These are phyloP conservation scores for Cepaea hortensis DNA, from an alignment of 2,888 invertebrate species.

Conservation along the genomic window DNA sequence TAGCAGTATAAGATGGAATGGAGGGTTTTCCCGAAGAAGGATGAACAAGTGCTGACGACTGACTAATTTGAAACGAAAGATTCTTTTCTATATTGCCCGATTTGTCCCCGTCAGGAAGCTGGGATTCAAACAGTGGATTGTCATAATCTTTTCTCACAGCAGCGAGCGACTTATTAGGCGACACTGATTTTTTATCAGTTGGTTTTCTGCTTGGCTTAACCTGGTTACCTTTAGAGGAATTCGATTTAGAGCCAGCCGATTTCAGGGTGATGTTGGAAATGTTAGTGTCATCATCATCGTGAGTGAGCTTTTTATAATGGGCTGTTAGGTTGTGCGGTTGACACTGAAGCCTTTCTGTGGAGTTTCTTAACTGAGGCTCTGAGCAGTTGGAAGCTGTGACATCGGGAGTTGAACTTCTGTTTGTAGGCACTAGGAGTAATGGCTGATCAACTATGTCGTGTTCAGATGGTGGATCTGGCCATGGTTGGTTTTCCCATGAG, in stretches of 20 bases:
- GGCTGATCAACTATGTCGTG: conserved; percentile 24
- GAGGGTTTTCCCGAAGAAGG: neutral
- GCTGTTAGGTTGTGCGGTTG: conserved; percentile 26
- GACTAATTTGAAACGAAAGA: conserved; percentile 8
- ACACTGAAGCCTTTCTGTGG: conserved; percentile 40
- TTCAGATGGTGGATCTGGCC: conserved; percentile 47
- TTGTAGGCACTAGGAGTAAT: neutral
- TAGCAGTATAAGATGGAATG: conserved; percentile 20
- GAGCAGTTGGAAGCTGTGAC: neutral
- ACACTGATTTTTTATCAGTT: neutral
- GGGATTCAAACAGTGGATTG: conserved; percentile 43
- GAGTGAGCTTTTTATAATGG: neutral
- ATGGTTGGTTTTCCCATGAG: conserved; percentile 44
- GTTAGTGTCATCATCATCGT: neutral
- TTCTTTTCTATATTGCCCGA: neutral
- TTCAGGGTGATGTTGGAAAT: neutral
- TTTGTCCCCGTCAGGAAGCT: neutral
- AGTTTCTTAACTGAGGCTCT: neutral
- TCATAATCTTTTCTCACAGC: conserved; percentile 41
- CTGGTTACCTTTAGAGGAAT: conserved; percentile 2
- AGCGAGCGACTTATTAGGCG: conserved; percentile 9
- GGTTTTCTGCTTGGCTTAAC: neutral
- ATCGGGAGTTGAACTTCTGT: neutral
- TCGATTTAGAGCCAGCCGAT: neutral
- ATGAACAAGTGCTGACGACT: conserved; percentile 35